Base-by-base conservation (phyloP, 2,797 vertebrate species). In the Sebastes cheni region DNA sequence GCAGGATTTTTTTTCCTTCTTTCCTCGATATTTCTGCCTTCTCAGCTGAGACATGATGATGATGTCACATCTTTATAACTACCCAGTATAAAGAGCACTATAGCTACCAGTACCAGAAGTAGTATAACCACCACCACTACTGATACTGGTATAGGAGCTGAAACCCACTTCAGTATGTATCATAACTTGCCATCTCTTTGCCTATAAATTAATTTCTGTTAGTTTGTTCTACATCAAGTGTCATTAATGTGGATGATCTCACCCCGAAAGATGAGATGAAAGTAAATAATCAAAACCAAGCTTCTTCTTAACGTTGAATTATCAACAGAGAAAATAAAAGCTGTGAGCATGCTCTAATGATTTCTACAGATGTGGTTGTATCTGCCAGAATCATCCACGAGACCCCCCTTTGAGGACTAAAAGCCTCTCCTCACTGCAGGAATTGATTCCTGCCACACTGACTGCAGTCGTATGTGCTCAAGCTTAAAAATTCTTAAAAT, bases 331-430 rank as follows among this genome's bases (percentile, higher is more conserved):
- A 75, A 86, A 85, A 91, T 86, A 86, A 87, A 92, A 79, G 62
- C 77, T 58, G 72, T n/a, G 67, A 87, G 79, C 59, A 10, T 29
- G 71, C 84, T 32, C 73, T 90, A 90, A 93, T 93, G 87, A 89
- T 92, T 92, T 87, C 77, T 84, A 78, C 94, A 94, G 90, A 92
- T 93, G 91, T 88, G 91, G 5, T 74, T 66, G 66, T 83, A 81
- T 92, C 91, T 93, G 91, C 91, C 90, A 91, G 88, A 94, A 85
- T 86, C 90, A 89, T 93, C 91, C 76, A 23, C 1, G 46, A 89
- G 88, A 88, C 88, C 89, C 86, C 85, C 88, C 88, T 90, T 83
- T 83, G 79, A 91, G 88, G 85, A 90, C 88, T 92, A 81, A 92
- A 93, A 93, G 83, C 85, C 86, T 87, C 82, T 85, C 81, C 86